Conservation (phyloP, 2,888 invertebrate genomes). For the Epirrita christyi region DNA sequence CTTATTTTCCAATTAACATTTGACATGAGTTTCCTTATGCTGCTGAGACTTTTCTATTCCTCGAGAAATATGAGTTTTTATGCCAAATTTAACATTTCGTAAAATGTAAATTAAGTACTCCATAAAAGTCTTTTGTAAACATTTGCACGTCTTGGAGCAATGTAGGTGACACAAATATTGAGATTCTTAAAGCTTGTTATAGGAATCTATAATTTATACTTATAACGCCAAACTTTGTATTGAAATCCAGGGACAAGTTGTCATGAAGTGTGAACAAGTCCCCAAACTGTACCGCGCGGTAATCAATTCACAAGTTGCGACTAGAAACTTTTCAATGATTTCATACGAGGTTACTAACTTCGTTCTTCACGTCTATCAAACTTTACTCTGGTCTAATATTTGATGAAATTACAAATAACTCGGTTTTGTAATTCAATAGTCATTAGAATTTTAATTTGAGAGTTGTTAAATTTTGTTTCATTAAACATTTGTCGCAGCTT, state of each 20-base stretch:
- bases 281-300: slow-evolving; percentile 44
- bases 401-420: slow-evolving; percentile 22
- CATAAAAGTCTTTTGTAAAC: slow-evolving; percentile 4
- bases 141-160: background rate
- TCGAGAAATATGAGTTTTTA: slow-evolving; percentile 28
- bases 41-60: slow-evolving; percentile 18
- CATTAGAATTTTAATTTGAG: background rate
- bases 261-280: slow-evolving; percentile 42
- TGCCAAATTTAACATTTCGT: slow-evolving; percentile 20
- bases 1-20: slow-evolving; percentile 70
- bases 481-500: background rate
- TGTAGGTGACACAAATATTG: background rate
- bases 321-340: slow-evolving; percentile 45
- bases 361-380: slow-evolving; percentile 43
- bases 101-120: slow-evolving; percentile 7
- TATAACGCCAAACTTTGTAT: slow-evolving; percentile 13
- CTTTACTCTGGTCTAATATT: slow-evolving; percentile 23
- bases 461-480: background rate
- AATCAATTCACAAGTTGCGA: slow-evolving; percentile 49
- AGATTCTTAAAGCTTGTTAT: background rate
- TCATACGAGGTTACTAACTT: slow-evolving; percentile 42
- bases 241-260: slow-evolving; percentile 36
- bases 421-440: slow-evolving; percentile 3
- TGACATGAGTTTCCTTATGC: slow-evolving; percentile 46
- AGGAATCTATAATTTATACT: background rate